A percentile compares a stretch with the other conserved stretches of the same genome.
Evolutionary conservation across 2,113 vertebrate species (phyloP).

Genomic region (Malurus alboscapulatus): DNA sequence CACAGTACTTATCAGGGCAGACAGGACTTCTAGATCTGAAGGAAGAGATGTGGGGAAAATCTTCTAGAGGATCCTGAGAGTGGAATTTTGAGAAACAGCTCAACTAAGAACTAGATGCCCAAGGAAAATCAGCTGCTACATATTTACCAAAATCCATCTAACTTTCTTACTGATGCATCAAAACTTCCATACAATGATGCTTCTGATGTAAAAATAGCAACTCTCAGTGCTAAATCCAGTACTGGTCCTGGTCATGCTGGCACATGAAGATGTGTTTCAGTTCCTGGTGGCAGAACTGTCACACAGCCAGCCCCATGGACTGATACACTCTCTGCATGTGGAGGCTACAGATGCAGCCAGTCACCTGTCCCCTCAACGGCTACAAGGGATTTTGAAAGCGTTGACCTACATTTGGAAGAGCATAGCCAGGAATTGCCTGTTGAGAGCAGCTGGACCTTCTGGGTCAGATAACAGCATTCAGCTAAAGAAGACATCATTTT

Average conservation of each 20-base stretch:
- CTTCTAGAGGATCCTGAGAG: not conserved
- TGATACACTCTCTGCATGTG: not conserved
- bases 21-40: not conserved
- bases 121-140: not conserved
- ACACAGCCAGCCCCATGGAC: not conserved
- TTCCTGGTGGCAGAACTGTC: constrained; percentile 32
- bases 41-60: not conserved
- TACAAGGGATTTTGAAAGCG: not conserved
- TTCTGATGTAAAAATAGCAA: not conserved
- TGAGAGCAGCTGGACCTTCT: constrained; percentile 49
- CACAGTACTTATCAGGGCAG: not conserved
- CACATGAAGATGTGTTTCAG: not conserved
- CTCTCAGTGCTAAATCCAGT: not conserved
- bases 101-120: not conserved
- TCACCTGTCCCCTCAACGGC: constrained; percentile 12
- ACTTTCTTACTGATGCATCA: not conserved
- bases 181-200: not conserved
- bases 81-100: not conserved
- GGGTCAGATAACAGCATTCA: not conserved
- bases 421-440: not conserved
- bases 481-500: not conserved
- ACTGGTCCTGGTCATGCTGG: constrained; percentile 20
- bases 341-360: constrained; percentile 30
- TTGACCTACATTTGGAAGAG: constrained; percentile 47
- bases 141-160: not conserved